These are phyloP conservation scores for Patella depressa DNA, from an alignment of 2,888 invertebrate genomes.

Conservation along the genomic window DNA sequence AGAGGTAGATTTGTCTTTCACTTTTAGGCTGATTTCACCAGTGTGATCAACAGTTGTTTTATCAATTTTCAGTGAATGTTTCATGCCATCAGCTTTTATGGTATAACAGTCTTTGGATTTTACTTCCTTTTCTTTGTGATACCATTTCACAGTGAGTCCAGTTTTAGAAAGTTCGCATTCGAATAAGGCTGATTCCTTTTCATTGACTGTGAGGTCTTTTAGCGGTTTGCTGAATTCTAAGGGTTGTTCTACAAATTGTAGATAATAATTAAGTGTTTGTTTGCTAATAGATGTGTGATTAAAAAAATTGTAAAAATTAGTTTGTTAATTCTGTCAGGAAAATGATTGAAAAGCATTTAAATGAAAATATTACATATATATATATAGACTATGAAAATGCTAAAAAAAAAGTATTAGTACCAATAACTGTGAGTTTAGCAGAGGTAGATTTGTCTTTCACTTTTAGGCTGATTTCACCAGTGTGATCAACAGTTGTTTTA, in stretches of 20 bases:
- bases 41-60: conserved; percentile 55
- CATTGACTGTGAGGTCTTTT: conserved; percentile 36
- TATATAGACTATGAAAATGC: no score
- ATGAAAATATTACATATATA: no score
- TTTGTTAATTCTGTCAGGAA: no score
- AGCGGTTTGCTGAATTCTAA: conserved; percentile 37
- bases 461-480: conserved; percentile 53
- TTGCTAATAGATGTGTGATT: no score
- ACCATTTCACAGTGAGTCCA: conserved; percentile 94
- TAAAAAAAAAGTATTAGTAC: conserved; percentile 27
- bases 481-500: conserved; percentile 53
- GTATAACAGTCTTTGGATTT: conserved; percentile 85
- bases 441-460: conserved; percentile 49
- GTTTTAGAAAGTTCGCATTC: conserved; percentile 94
- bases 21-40: conserved; percentile 57
- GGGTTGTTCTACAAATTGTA: conserved; percentile 38
- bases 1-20: conserved; percentile 53
- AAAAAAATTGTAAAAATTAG: no score
- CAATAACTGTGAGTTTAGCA: conserved; percentile 56
- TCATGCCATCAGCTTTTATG: conserved; percentile 83
- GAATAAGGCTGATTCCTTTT: conserved; percentile 78
- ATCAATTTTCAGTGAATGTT: conserved; percentile 54
- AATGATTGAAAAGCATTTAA: no score
- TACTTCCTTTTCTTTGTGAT: conserved; percentile 81
- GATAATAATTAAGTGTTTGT: neutral